Evolutionary conservation across 2,888 invertebrate species (phyloP).

Genomic region (Sericinus montela): DNA sequence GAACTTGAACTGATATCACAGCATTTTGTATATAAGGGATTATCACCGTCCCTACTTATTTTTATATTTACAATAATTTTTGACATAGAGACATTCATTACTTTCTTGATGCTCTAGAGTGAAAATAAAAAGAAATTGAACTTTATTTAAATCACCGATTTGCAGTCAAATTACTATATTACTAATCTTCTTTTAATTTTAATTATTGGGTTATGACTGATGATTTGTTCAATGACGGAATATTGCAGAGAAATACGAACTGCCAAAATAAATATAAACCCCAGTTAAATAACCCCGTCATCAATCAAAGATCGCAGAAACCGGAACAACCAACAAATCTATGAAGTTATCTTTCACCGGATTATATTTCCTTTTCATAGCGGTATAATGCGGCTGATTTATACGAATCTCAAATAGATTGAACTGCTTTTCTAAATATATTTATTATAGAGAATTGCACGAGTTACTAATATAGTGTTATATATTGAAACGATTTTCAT

Average conservation of each 20-base stretch:
- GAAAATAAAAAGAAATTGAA: slow-evolving; percentile 1
- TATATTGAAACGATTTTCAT: not conserved
- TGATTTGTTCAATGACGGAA: slow-evolving; percentile 47
- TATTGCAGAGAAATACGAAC: slow-evolving; percentile 1
- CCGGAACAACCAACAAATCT: slow-evolving; percentile 67
- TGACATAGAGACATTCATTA: slow-evolving; percentile 15
- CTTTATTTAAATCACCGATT: slow-evolving; percentile 26
- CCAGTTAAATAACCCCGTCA: slow-evolving; percentile 52
- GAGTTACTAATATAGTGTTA: no score
- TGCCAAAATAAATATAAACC: slow-evolving; percentile 25
- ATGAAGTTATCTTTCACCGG: slow-evolving; percentile 70
- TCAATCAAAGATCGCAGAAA: slow-evolving; percentile 63
- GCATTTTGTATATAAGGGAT: slow-evolving; percentile 65
- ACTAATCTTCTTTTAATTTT: slow-evolving; percentile 40
- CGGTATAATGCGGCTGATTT: slow-evolving; percentile 8
- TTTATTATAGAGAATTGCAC: not conserved
- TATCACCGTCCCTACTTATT: slow-evolving; percentile 42
- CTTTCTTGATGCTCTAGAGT: slow-evolving; percentile 8
- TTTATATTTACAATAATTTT: slow-evolving; percentile 39
- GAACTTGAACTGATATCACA: slow-evolving; percentile 67
- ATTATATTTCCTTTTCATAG: slow-evolving; percentile 44
- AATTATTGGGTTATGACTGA: slow-evolving; percentile 34
- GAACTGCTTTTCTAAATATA: not conserved
- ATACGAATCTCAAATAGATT: not conserved
- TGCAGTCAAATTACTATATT: slow-evolving; percentile 64